phyloP scores from a whole-genome alignment of 1,140 invertebrate genomes.

The Mylabris phalerata region DNA sequence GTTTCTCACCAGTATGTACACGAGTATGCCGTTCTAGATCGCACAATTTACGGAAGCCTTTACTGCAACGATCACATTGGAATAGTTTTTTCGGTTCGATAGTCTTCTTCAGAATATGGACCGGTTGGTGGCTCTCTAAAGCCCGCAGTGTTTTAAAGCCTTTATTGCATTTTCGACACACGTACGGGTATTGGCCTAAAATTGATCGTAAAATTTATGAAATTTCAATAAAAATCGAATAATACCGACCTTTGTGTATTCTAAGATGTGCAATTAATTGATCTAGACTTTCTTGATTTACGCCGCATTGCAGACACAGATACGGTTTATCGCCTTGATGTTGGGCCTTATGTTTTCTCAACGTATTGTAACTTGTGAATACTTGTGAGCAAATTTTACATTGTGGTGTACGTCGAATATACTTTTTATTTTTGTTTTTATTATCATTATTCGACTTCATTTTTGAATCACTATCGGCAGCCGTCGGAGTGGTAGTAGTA shows the following conservation, averaged over 20 bases:
- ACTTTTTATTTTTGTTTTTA: background rate
- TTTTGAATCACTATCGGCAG: no score
- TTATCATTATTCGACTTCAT: background rate
- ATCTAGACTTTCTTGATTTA: slow-evolving; percentile 22
- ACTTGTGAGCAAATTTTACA: slow-evolving; percentile 24
- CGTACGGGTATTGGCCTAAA: slow-evolving; percentile 32
- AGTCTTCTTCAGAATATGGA: slow-evolving; percentile 28
- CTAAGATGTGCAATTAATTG: slow-evolving; percentile 27
- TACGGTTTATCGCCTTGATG: slow-evolving; percentile 3
- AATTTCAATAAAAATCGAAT: background rate
- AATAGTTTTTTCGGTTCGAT: slow-evolving; percentile 17
- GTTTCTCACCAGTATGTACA: slow-evolving; percentile 55
- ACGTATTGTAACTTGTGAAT: slow-evolving; percentile 23
- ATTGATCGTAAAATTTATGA: background rate
- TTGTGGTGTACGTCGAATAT: slow-evolving; percentile 2
- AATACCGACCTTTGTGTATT: slow-evolving; percentile 24
- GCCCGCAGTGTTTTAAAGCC: slow-evolving; percentile 26
- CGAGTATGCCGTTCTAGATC: slow-evolving; percentile 37
- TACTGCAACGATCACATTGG: slow-evolving; percentile 29
- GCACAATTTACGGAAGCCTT: slow-evolving; percentile 34
- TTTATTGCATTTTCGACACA: slow-evolving; percentile 30
- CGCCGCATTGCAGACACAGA: slow-evolving; percentile 22
- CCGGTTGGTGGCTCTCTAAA: slow-evolving; percentile 21
- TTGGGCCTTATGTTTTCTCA: slow-evolving; percentile 22
- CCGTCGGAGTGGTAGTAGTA: no score